Percentiles rank a stretch among this genome's conserved stretches.
Evolutionary conservation across 2,797 vertebrate species (phyloP).

Genomic region (Poecile montanus): DNA sequence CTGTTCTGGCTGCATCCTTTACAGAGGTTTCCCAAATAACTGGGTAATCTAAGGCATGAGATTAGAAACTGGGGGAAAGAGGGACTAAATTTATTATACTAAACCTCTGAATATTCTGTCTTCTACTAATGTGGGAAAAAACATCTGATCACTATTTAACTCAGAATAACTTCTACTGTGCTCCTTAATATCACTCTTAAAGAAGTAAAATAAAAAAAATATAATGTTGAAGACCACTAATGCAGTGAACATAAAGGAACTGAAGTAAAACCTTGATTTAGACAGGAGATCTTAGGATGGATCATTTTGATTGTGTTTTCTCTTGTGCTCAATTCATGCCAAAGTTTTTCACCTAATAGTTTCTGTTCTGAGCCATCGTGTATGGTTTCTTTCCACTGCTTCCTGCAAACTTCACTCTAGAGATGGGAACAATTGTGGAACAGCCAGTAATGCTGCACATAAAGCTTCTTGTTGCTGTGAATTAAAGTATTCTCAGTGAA

Average conservation of each 20-base stretch:
- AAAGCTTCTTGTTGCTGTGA: background rate
- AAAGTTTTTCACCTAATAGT: background rate
- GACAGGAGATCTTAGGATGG: background rate
- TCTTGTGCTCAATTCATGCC: background rate
- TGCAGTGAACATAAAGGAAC: background rate
- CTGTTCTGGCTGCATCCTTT: background rate
- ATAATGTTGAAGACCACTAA: background rate
- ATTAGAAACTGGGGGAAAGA: background rate
- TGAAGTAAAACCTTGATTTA: background rate
- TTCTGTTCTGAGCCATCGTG: background rate
- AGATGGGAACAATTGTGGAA: background rate
- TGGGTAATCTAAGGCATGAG: fast-evolving
- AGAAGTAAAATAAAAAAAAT: background rate
- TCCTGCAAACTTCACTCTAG: conserved; percentile 1
- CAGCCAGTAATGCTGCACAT: background rate
- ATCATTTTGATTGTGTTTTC: background rate
- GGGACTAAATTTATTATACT: background rate
- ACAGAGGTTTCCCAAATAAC: background rate
- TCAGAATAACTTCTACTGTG: background rate
- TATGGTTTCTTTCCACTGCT: background rate
- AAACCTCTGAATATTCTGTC: background rate
- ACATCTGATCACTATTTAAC: background rate
- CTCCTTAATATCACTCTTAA: background rate
- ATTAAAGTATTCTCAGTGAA: background rate
- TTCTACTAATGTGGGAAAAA: background rate